These are phyloP conservation scores for Globodera rostochiensis DNA, from an alignment of 1,140 invertebrate species.

Conservation along the genomic window DNA sequence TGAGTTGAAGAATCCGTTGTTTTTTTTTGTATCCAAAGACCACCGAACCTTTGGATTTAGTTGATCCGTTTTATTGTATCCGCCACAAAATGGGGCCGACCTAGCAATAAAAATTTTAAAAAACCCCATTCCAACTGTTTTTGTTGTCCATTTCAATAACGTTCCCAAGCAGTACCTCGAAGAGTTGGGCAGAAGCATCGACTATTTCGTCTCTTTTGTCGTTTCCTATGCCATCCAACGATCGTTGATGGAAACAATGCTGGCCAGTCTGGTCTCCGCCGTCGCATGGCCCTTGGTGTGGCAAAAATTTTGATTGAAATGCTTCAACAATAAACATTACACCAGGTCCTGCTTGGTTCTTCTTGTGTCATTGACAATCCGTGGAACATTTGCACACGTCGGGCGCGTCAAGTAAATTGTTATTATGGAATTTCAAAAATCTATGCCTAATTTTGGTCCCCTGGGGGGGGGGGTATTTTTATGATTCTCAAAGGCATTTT, in stretches of 20 bases:
- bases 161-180: slow-evolving; percentile 16
- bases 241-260: slow-evolving; percentile 76
- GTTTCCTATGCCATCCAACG: slow-evolving; percentile 75
- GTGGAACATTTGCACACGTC: slow-evolving; percentile 75
- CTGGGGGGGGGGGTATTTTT: background rate
- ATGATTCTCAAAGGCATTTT: slow-evolving; percentile 2
- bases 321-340: background rate
- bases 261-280: slow-evolving; percentile 73
- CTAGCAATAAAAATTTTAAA: background rate
- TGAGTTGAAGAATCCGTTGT: too few relatives aligned
- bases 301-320: background rate
- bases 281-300: slow-evolving; percentile 73
- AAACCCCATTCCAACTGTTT: background rate
- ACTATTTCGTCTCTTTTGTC: slow-evolving; percentile 73
- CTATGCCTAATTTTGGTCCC: background rate
- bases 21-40: too few relatives aligned
- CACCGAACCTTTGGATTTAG: too few relatives aligned
- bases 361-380: slow-evolving; percentile 77
- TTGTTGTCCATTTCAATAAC: slow-evolving; percentile 57
- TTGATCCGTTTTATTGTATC: too few relatives aligned
- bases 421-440: background rate
- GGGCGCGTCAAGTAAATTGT: slow-evolving; percentile 69
- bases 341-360: slow-evolving; percentile 70
- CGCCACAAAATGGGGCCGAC: background rate
- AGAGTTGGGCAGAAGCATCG: slow-evolving; percentile 69